Conservation (phyloP, 37 sponge, comb jelly and placozoan species). For the Amphimedon queenslandica region DNA sequence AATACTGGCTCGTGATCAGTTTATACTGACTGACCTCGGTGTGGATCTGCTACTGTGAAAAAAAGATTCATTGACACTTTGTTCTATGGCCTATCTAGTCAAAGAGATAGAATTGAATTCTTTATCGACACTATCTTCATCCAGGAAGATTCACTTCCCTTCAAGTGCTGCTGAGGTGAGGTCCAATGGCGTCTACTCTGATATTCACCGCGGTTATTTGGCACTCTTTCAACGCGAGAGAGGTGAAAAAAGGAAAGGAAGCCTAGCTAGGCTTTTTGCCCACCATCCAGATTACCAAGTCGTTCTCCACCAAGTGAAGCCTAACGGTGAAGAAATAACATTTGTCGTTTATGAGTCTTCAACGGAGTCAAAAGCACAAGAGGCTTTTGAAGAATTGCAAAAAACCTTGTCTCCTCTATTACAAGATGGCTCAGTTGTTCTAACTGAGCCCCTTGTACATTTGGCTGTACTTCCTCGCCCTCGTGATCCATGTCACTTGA, state of each 20-base stretch:
- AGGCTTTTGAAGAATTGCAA: neutral
- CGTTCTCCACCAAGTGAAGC: neutral
- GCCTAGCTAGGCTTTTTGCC: neutral
- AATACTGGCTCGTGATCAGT: too few relatives aligned
- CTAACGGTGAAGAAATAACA: neutral
- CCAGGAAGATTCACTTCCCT: too few relatives aligned
- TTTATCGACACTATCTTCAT: too few relatives aligned
- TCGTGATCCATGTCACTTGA: neutral
- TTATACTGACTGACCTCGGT: too few relatives aligned
- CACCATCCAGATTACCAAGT: constrained; percentile 6
- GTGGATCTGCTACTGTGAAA: too few relatives aligned
- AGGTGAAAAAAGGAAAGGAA: neutral
- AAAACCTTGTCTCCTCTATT: neutral
- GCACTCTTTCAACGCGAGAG: neutral
- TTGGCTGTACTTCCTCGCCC: neutral
- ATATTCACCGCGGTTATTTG: too few relatives aligned
- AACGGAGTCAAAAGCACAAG: neutral
- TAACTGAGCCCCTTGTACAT: neutral
- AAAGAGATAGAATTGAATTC: too few relatives aligned
- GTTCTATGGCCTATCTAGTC: too few relatives aligned
- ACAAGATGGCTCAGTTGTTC: neutral
- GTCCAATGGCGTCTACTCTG: too few relatives aligned
- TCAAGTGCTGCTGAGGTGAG: too few relatives aligned
- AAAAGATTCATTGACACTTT: too few relatives aligned
- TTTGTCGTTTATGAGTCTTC: constrained; percentile 14